Conservation (phyloP, 2,113 vertebrate genomes). For the Lampris megalopsis region DNA sequence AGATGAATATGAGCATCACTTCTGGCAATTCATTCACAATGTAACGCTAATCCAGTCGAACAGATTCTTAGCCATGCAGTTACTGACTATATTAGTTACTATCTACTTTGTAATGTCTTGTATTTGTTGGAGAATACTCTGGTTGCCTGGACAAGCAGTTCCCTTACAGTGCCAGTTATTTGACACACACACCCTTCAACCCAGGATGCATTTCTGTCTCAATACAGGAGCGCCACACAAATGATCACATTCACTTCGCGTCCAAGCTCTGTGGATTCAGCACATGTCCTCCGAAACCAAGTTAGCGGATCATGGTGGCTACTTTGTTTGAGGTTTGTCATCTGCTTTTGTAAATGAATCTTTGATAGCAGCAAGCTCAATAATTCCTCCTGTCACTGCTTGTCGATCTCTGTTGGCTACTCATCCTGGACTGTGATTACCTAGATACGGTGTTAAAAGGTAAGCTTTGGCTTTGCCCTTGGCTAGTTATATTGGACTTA, state of each 20-base stretch:
- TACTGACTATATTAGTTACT: not conserved
- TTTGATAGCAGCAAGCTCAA: slow-evolving; percentile 21
- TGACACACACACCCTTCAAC: slow-evolving; percentile 23
- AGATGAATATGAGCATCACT: slow-evolving; percentile 1
- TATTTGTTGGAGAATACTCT: not conserved
- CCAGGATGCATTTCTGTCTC: slow-evolving; percentile 34
- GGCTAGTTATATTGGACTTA: slow-evolving; percentile 4
- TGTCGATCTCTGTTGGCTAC: slow-evolving; percentile 7
- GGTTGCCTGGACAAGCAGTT: not conserved
- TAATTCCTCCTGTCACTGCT: slow-evolving; percentile 18
- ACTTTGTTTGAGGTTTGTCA: slow-evolving; percentile 44
- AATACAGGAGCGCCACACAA: slow-evolving; percentile 43
- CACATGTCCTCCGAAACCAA: slow-evolving; percentile 25
- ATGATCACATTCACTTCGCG: slow-evolving; percentile 35
- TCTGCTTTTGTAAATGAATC: slow-evolving; percentile 28
- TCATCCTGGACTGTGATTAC: not conserved
- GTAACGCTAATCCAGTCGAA: too few relatives aligned
- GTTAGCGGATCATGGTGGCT: slow-evolving; percentile 32
- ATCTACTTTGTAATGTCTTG: not conserved
- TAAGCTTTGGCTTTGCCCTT: slow-evolving; percentile 33
- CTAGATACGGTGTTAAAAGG: slow-evolving; percentile 21
- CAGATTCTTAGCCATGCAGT: too few relatives aligned
- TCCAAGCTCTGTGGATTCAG: slow-evolving; percentile 47
- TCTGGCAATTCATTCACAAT: not conserved
- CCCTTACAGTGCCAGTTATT: slow-evolving; percentile 1